Evolutionary conservation across 1,140 invertebrate species (phyloP).

Genomic region (Drosophila carrolli): DNA sequence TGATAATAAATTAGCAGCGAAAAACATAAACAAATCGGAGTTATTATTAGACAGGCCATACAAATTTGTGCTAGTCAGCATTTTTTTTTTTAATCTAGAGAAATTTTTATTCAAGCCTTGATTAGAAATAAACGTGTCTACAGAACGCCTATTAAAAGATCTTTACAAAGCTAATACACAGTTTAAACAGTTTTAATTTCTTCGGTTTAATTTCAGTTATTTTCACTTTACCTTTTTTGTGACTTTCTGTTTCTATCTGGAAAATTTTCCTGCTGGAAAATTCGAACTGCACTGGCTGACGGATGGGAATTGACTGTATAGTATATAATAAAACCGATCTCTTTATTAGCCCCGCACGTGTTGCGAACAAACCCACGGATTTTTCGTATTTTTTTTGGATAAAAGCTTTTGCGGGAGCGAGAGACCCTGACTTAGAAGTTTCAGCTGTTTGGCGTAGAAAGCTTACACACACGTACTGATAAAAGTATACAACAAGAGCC

Average conservation of each 20-base stretch:
- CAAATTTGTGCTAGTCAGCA: neutral
- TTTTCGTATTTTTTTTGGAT: slow-evolving; percentile 33
- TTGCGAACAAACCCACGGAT: slow-evolving; percentile 5
- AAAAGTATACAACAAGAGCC: slow-evolving; percentile 12
- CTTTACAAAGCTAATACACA: neutral
- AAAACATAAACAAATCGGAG: slow-evolving; percentile 55
- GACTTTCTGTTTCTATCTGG: slow-evolving; percentile 14
- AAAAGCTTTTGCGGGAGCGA: slow-evolving; percentile 50
- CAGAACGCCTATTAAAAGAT: slow-evolving; percentile 5
- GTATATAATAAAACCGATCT: slow-evolving; percentile 11
- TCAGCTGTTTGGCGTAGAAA: slow-evolving; percentile 9
- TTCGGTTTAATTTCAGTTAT: neutral
- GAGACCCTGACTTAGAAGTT: slow-evolving; percentile 49
- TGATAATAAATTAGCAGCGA: slow-evolving; percentile 47
- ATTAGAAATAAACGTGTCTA: slow-evolving; percentile 4
- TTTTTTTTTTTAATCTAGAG: neutral
- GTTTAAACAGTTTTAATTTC: neutral
- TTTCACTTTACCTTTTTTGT: slow-evolving; percentile 43
- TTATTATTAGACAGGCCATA: slow-evolving; percentile 9
- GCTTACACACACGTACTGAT: slow-evolving; percentile 5
- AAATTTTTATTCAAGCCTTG: neutral
- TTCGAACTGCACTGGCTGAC: slow-evolving; percentile 25
- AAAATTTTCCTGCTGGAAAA: slow-evolving; percentile 15
- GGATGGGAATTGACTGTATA: slow-evolving; percentile 28
- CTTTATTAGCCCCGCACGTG: slow-evolving; percentile 32